Percentiles rank a stretch among this genome's conserved stretches.
phyloP scores from a whole-genome alignment of 2,797 vertebrate genomes.

The Poecilia wingei region DNA sequence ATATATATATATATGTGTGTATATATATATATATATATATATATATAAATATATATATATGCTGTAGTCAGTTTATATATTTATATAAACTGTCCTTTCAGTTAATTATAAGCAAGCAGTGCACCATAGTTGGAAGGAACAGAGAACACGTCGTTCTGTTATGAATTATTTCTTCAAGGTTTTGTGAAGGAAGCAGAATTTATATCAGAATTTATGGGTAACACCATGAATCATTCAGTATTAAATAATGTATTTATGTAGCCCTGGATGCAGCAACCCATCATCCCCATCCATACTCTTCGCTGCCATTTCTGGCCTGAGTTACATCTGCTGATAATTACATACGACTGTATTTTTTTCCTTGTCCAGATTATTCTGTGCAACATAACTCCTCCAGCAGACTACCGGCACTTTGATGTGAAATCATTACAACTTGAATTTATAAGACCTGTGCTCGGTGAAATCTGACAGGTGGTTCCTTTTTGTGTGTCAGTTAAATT shows the following conservation, averaged over 20 bases:
- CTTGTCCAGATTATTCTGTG: constrained; percentile 31
- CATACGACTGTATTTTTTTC: constrained; percentile 49
- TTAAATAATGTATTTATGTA: constrained; percentile 64
- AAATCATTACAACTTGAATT: constrained; percentile 42
- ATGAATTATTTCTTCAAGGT: constrained; percentile 45
- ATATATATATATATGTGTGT: too few species aligned
- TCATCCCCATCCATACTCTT: constrained; percentile 29
- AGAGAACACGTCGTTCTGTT: constrained; percentile 24
- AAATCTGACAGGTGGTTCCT: constrained; percentile 28
- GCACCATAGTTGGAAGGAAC: constrained; percentile 22
- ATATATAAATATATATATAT: too few species aligned
- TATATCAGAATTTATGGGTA: constrained; percentile 50
- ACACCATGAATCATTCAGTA: constrained; percentile 60
- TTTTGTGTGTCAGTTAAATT: constrained; percentile 24
- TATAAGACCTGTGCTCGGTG: constrained; percentile 28
- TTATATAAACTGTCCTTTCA: neutral
- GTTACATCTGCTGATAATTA: constrained; percentile 58
- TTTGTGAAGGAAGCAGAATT: constrained; percentile 50
- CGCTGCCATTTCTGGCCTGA: constrained; percentile 53
- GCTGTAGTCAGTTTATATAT: too few species aligned
- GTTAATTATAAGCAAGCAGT: constrained; percentile 41
- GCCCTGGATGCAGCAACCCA: constrained; percentile 41
- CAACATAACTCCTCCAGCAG: constrained; percentile 40
- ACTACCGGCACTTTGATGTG: constrained; percentile 22
- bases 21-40: too few species aligned